Conservation (phyloP, 2,888 invertebrate species). For the Polyploca ridens region DNA sequence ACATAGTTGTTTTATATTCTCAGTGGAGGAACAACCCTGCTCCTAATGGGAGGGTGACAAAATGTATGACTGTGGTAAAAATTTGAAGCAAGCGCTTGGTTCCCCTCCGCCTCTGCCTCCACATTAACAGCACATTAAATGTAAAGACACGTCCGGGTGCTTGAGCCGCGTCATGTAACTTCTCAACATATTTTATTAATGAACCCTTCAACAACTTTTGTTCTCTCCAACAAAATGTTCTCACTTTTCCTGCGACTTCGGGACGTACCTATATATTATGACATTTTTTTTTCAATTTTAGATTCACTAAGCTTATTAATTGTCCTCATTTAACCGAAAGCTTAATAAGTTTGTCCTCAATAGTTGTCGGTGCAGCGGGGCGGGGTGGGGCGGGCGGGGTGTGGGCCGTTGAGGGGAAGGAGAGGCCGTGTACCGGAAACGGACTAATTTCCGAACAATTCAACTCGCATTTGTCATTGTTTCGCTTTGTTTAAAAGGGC, state of each 20-base stretch:
- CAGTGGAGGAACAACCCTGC: background rate
- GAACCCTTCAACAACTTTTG: no score
- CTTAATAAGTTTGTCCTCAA: constrained; percentile 12
- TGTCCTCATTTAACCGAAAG: background rate
- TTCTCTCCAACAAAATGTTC: no score
- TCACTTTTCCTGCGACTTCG: no score
- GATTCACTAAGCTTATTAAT: background rate
- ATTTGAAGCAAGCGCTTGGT: background rate
- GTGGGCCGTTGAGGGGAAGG: background rate
- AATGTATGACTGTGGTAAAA: background rate
- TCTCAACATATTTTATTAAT: background rate
- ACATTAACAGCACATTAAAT: background rate
- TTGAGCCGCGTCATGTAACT: background rate
- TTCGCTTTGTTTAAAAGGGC: constrained; percentile 14
- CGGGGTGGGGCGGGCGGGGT: background rate
- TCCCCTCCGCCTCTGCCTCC: background rate
- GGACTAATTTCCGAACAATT: constrained; percentile 27
- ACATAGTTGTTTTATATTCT: background rate
- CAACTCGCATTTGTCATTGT: constrained; percentile 32
- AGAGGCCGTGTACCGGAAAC: constrained; percentile 16
- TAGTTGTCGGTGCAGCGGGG: constrained; percentile 4
- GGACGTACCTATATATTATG: no score
- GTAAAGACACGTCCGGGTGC: background rate
- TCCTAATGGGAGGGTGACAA: background rate
- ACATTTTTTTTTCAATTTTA: background rate